These are phyloP conservation scores for Pseudois nayaur DNA, from an alignment of 2,113 vertebrate genomes.

Conservation along the genomic window DNA sequence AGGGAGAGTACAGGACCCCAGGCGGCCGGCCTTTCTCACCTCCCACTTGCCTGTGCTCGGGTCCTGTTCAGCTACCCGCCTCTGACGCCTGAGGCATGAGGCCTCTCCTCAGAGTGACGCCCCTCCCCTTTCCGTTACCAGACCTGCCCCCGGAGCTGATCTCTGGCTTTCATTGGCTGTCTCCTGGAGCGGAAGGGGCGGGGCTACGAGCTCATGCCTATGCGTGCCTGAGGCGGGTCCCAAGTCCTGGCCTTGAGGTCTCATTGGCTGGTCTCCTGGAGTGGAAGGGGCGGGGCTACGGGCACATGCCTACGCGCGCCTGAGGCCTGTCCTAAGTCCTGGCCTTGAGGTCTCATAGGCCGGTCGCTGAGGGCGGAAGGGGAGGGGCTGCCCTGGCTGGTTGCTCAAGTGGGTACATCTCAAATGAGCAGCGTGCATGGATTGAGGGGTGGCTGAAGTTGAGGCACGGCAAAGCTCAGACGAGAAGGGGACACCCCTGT, in stretches of 20 bases:
- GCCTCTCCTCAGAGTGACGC: not conserved
- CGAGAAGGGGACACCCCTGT: accelerated
- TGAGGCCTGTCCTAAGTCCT: accelerated
- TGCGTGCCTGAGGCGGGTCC: accelerated
- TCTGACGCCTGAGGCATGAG: not conserved
- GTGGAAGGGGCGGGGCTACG: not conserved
- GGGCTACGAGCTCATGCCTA: not conserved
- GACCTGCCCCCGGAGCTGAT: not conserved
- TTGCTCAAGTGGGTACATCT: accelerated
- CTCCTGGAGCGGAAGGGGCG: not conserved
- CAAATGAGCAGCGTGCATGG: accelerated
- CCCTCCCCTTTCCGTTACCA: constrained; percentile 42
- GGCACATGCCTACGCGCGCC: not conserved
- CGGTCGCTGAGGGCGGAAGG: not conserved
- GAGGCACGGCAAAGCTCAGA: accelerated
- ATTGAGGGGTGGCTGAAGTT: accelerated
- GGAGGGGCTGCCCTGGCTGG: not conserved
- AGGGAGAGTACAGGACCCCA: accelerated
- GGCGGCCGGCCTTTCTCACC: not conserved
- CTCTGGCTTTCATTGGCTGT: constrained; percentile 20
- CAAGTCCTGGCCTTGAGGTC: not conserved
- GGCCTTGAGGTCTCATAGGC: constrained; percentile 15
- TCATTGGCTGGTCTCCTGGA: not conserved
- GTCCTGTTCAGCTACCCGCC: not conserved
- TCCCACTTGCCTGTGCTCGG: not conserved